These are phyloP conservation scores for Meriones psammophilus DNA, from an alignment of 2,797 vertebrate species.

Conservation along the genomic window DNA sequence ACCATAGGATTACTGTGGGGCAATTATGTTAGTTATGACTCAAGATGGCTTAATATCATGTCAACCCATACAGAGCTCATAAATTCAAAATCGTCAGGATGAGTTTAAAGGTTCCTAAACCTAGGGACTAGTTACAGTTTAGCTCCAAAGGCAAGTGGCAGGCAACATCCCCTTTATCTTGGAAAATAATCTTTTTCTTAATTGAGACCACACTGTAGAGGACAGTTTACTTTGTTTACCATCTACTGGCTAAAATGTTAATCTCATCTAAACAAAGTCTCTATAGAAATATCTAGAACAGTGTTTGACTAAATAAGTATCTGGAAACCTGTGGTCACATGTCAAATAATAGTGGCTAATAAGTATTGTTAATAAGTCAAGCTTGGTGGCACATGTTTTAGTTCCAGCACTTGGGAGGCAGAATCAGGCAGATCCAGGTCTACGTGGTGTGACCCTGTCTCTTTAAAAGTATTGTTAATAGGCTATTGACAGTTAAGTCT, in stretches of 20 bases:
- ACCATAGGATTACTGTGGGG: not conserved
- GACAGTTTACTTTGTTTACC: not conserved
- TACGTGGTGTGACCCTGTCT: not conserved
- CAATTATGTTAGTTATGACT: not conserved
- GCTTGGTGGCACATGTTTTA: not conserved
- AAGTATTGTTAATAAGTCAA: not conserved
- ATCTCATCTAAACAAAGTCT: not conserved
- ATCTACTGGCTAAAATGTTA: conserved; percentile 27
- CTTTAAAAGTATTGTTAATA: not conserved
- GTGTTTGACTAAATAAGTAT: not conserved
- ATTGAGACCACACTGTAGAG: not conserved
- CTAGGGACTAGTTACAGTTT: not conserved
- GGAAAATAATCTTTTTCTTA: not conserved
- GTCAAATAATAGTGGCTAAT: not conserved
- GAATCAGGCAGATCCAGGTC: not conserved
- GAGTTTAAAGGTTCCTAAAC: not conserved
- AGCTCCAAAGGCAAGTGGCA: not conserved
- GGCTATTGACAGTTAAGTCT: not conserved
- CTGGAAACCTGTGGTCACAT: not conserved
- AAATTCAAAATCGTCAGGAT: not conserved
- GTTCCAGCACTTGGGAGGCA: not conserved
- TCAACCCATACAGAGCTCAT: not conserved
- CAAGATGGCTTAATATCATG: not conserved
- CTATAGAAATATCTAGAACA: not conserved
- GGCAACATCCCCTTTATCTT: not conserved